These are phyloP conservation scores for Camponotus floridanus DNA, from an alignment of 1,140 invertebrate species.

Conservation along the genomic window DNA sequence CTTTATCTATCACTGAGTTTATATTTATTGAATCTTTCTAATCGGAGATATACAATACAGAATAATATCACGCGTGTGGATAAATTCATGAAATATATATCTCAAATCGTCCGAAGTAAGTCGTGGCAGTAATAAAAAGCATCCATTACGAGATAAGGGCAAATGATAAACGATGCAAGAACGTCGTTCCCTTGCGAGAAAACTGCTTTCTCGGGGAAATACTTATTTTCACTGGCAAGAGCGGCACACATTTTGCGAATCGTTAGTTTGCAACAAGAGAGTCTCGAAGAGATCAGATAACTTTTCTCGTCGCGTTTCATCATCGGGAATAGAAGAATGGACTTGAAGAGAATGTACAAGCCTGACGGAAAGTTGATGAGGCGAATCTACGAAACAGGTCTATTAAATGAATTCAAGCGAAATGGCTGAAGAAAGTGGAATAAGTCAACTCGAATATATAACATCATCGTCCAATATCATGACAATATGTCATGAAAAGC, in stretches of 20 bases:
- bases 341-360: slow-evolving; percentile 5
- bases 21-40: no score
- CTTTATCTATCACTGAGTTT: neutral
- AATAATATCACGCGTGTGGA: neutral
- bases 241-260: slow-evolving; percentile 54
- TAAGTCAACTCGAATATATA: slow-evolving; percentile 28
- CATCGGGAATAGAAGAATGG: slow-evolving; percentile 17
- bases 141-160: slow-evolving; percentile 49
- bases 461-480: slow-evolving; percentile 26
- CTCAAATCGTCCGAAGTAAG: slow-evolving; percentile 26
- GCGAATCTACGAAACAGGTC: slow-evolving; percentile 33
- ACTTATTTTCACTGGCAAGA: slow-evolving; percentile 29
- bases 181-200: slow-evolving; percentile 35
- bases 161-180: slow-evolving; percentile 49
- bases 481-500: slow-evolving; percentile 28
- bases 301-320: slow-evolving; percentile 44
- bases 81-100: slow-evolving; percentile 40
- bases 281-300: slow-evolving; percentile 55
- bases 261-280: slow-evolving; percentile 54
- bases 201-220: slow-evolving; percentile 33
- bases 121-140: slow-evolving; percentile 43
- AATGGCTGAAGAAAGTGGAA: slow-evolving; percentile 7
- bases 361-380: slow-evolving; percentile 23
- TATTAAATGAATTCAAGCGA: slow-evolving; percentile 50
- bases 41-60: neutral